Base-by-base conservation (phyloP, 1,140 invertebrate species). In the Sminthurides bifidus region DNA sequence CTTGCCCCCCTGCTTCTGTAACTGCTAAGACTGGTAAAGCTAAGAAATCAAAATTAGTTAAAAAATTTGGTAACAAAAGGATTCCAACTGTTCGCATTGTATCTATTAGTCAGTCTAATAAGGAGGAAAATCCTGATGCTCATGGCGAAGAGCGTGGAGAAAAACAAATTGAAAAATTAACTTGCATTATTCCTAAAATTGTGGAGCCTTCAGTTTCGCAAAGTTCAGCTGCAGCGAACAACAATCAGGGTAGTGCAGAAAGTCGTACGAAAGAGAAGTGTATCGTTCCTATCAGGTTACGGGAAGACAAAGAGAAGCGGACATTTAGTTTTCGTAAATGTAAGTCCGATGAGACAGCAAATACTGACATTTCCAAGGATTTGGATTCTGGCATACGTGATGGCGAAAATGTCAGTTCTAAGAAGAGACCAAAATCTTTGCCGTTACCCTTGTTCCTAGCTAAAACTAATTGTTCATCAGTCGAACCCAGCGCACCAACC, bases 211-310 rank as follows among this genome's bases (percentile, higher is more conserved):
- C n/a, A 35, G 33, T 10, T 10, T 10, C 10, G 10, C 33, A 10
- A 35, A 35, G 33, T 35, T 10, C n/a, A 35, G n/a, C 33, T n/a
- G n/a, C 24, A 15, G 24, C 41, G 8, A 10, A 10, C 24, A 23
- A 6, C 17, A 6, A 23, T 19, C 41, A 15, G 6, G 8, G 6
- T 21, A 10, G 41, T 14, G 6, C 26, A 48, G 48, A 56, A 23
- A 60, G 38, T 30, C 53, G 58, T 3, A 55, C 56, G 38, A 27
- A 57, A 3, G 56, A 55, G 27, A 30, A 49, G 26, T 55, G 60
- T 29, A 54, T 44, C 2, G 54, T 63, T 24, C 61, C 61, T 3
- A 57, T 29, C 8, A 37, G 61, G 14, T 63, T 53, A 35, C 40
- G 61, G n/a, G 61, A 63, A 29, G 56, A 59, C n/a, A n/a, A n/a